A percentile compares a stretch with the other conserved stretches of the same genome.
Evolutionary conservation across 2,888 invertebrate genomes (phyloP).

Genomic region (Mythimna loreyi): DNA sequence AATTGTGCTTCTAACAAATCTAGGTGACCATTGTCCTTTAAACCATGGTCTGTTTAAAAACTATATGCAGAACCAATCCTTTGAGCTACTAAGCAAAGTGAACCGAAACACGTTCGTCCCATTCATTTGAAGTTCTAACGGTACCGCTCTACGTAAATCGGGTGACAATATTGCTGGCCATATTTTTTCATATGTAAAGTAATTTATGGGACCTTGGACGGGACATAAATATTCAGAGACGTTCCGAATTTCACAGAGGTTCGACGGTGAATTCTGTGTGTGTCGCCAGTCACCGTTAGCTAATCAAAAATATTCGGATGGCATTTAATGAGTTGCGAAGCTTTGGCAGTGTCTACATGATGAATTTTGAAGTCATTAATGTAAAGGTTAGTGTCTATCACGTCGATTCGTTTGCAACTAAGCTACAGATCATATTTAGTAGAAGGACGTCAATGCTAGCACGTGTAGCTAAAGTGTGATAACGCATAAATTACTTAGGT

Average conservation of each 20-base stretch:
- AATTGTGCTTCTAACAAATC: conserved; percentile 11
- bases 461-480: background rate
- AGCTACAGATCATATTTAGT: background rate
- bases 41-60: conserved; percentile 20
- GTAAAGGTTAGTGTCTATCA: conserved; percentile 27
- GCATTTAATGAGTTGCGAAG: conserved; percentile 81
- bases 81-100: conserved; percentile 23
- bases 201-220: conserved; percentile 80
- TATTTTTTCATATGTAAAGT: conserved; percentile 66
- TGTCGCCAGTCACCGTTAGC: conserved; percentile 81
- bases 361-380: conserved; percentile 50
- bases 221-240: conserved; percentile 82
- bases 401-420: background rate
- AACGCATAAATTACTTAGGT: no score
- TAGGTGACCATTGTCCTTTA: conserved; percentile 19
- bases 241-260: conserved; percentile 81
- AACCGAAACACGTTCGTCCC: conserved; percentile 45
- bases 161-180: conserved; percentile 68
- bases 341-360: conserved; percentile 55
- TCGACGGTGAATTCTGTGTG: conserved; percentile 75
- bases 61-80: conserved; percentile 31
- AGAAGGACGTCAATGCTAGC: background rate
- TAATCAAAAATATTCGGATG: conserved; percentile 80
- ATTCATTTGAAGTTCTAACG: conserved; percentile 64
- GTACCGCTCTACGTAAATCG: conserved; percentile 60